These are phyloP conservation scores for Pongo pygmaeus DNA, from an alignment of 2,113 vertebrate species.

Conservation along the genomic window DNA sequence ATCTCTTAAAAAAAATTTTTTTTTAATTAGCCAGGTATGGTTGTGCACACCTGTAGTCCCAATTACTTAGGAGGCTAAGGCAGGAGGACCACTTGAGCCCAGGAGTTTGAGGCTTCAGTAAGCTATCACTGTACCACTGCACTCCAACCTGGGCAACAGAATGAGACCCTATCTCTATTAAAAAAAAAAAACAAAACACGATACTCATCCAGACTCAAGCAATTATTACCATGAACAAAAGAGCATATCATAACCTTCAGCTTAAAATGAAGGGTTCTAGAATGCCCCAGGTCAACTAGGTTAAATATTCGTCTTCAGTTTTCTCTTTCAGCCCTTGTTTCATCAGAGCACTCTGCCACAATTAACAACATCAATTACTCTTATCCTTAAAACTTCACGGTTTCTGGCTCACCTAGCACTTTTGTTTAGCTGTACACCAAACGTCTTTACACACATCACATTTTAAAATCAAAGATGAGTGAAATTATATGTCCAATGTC, in stretches of 20 bases:
- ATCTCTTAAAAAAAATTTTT: too few relatives aligned
- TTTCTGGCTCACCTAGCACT: neutral
- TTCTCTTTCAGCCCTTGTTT: neutral
- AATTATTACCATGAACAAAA: neutral
- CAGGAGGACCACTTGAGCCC: too few relatives aligned
- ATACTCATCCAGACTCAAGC: too few relatives aligned
- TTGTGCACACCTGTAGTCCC: too few relatives aligned
- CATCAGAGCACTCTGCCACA: neutral
- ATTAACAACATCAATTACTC: neutral
- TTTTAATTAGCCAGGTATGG: too few relatives aligned
- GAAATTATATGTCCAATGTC: neutral
- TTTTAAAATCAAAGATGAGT: neutral
- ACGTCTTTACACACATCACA: neutral
- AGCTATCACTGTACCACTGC: too few relatives aligned
- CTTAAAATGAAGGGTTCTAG: neutral
- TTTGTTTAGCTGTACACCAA: neutral
- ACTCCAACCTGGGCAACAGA: too few relatives aligned
- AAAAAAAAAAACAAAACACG: too few relatives aligned
- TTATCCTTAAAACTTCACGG: neutral
- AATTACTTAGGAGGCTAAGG: too few relatives aligned
- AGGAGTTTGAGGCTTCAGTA: too few relatives aligned
- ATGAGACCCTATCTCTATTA: too few relatives aligned
- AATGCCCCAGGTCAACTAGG: neutral
- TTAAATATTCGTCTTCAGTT: neutral
- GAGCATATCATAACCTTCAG: neutral